These are phyloP conservation scores for Helobdella robusta DNA, from an alignment of 2,888 invertebrate genomes.

Conservation along the genomic window DNA sequence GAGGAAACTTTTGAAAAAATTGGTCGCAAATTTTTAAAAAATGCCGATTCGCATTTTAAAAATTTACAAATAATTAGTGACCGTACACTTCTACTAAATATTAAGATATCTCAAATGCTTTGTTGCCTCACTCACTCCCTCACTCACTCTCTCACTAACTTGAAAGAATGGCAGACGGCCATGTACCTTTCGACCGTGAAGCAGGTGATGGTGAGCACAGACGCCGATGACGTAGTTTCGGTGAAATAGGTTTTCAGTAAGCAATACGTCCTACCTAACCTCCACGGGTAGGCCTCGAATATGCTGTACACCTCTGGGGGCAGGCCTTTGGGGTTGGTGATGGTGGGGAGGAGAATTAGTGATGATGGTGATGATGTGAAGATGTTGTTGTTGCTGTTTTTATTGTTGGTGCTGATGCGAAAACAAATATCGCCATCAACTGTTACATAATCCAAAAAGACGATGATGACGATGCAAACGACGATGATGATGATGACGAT, in stretches of 20 bases:
- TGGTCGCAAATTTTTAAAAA: no score
- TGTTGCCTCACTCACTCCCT: no score
- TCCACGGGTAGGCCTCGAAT: constrained; percentile 52
- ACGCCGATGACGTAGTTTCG: constrained; percentile 69
- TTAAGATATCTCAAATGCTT: no score
- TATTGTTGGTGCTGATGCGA: background rate
- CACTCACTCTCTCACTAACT: no score
- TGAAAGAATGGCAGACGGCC: constrained; percentile 79
- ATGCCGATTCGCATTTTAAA: no score
- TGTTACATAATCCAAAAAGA: no score
- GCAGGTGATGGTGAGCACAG: constrained; percentile 79
- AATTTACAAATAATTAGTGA: no score
- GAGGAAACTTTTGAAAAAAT: no score
- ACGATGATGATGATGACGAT: constrained; percentile 19
- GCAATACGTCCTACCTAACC: constrained; percentile 50
- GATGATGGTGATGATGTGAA: background rate
- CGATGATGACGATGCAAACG: background rate
- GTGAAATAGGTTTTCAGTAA: constrained; percentile 50
- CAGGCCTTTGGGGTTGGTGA: constrained; percentile 42
- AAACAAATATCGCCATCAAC: no score
- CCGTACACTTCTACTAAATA: no score
- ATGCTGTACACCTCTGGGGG: constrained; percentile 50
- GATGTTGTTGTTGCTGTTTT: background rate
- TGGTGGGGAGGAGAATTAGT: background rate
- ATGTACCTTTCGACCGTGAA: constrained; percentile 79